phyloP scores from a whole-genome alignment of 2,797 vertebrate species.

The Bovichtus variegatus region DNA sequence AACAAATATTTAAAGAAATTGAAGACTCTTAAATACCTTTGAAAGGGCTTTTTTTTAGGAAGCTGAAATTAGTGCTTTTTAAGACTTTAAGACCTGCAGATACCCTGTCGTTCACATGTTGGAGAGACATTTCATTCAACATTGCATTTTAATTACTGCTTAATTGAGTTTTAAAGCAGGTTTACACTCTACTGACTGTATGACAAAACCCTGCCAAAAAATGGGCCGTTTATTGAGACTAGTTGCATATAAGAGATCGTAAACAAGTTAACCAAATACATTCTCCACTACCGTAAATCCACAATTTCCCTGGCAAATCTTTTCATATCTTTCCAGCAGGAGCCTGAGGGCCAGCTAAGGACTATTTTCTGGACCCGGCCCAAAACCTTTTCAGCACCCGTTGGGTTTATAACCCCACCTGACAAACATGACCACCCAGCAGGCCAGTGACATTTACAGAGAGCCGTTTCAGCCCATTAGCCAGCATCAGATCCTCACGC shows the following conservation, averaged over 20 bases:
- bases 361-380: conserved; percentile 56
- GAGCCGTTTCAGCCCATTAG: conserved; percentile 74
- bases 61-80: background rate
- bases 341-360: conserved; percentile 26
- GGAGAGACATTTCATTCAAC: background rate
- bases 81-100: background rate
- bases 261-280: background rate
- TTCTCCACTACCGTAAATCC: conserved; percentile 18
- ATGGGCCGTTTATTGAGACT: background rate
- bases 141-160: background rate
- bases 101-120: background rate
- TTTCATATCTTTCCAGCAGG: conserved; percentile 44
- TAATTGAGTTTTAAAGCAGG: background rate
- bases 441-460: conserved; percentile 62
- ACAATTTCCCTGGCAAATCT: conserved; percentile 1
- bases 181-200: background rate
- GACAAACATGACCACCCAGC: conserved; percentile 78
- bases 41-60: background rate
- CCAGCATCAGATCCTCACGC: conserved; percentile 59
- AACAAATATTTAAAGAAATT: background rate
- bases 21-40: background rate
- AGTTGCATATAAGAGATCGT: background rate
- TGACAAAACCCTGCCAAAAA: background rate
- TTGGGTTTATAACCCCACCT: conserved; percentile 68
- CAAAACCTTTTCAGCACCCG: conserved; percentile 71